Percentiles rank a stretch among this genome's conserved stretches.
phyloP scores from a whole-genome alignment of 1,140 invertebrate genomes.

The Drosophila kohkoa region DNA sequence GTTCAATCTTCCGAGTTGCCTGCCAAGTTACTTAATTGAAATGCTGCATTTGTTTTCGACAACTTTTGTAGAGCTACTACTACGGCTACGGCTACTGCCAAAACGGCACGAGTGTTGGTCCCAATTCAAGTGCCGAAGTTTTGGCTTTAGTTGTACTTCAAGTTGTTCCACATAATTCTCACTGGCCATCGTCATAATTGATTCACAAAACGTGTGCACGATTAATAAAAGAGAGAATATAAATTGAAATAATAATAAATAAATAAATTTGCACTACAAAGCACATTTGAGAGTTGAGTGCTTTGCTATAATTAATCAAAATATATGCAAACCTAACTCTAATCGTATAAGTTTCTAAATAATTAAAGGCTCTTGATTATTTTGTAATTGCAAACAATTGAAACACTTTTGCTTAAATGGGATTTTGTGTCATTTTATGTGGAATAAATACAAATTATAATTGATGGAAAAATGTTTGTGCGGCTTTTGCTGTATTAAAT shows the following conservation, averaged over 20 bases:
- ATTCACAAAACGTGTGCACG: slow-evolving; percentile 13
- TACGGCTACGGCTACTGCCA: slow-evolving; percentile 10
- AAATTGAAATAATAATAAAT: slow-evolving; percentile 11
- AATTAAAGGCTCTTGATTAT: slow-evolving; percentile 1
- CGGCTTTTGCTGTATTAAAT: neutral
- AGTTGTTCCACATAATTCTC: slow-evolving; percentile 34
- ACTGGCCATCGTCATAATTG: slow-evolving; percentile 39
- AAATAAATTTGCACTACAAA: neutral
- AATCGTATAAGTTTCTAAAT: neutral
- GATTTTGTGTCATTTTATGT: too few relatives aligned
- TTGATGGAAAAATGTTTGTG: neutral
- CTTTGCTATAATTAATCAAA: neutral
- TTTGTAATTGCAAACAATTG: neutral
- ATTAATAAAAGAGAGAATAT: slow-evolving; percentile 11
- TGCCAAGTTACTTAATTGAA: slow-evolving; percentile 50
- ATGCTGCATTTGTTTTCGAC: slow-evolving; percentile 55
- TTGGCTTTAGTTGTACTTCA: slow-evolving; percentile 30
- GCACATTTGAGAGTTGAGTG: neutral
- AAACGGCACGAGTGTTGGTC: slow-evolving; percentile 7
- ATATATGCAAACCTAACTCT: neutral
- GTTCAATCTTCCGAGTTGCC: slow-evolving; percentile 49
- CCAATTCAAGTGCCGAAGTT: slow-evolving; percentile 28
- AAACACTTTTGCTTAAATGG: neutral
- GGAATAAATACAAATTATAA: neutral
- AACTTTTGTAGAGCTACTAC: slow-evolving; percentile 25